Conservation (phyloP, 1,140 invertebrate species). For the Pantala flavescens region DNA sequence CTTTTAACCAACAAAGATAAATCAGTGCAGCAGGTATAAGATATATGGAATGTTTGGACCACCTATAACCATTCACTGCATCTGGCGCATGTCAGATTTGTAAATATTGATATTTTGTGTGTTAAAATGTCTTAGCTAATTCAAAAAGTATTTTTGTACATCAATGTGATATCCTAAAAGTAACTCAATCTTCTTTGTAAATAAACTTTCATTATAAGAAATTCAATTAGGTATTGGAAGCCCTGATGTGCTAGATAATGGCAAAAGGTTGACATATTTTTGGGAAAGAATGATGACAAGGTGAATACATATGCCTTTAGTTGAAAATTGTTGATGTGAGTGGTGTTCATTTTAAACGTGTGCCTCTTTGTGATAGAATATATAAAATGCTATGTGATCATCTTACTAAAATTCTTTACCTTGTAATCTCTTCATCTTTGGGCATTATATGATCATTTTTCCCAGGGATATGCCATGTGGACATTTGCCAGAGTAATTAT, state of each 20-base stretch:
- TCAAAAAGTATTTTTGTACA: slow-evolving; percentile 8
- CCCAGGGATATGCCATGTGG: background rate
- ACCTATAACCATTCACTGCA: background rate
- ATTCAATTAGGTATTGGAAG: background rate
- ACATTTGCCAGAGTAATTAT: slow-evolving; percentile 3
- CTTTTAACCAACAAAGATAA: background rate
- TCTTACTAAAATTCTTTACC: background rate
- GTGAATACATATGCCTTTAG: background rate
- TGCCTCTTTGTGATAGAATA: background rate
- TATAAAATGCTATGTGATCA: slow-evolving; percentile 8
- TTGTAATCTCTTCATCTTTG: background rate
- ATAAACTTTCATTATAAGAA: slow-evolving; percentile 9
- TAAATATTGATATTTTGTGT: slow-evolving; percentile 8
- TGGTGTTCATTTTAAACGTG: slow-evolving; percentile 3
- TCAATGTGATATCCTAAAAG: background rate
- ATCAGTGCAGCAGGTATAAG: background rate
- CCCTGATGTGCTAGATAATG: background rate
- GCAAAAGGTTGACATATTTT: slow-evolving; percentile 3
- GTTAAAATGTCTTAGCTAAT: slow-evolving; percentile 8
- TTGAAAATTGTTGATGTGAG: slow-evolving; percentile 8
- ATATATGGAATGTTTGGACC: background rate
- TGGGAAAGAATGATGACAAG: background rate
- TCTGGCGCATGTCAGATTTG: background rate
- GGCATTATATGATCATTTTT: slow-evolving; percentile 5
- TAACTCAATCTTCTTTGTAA: slow-evolving; percentile 9